Base-by-base conservation (phyloP, 2,888 invertebrate species). In the Tuta absoluta region DNA sequence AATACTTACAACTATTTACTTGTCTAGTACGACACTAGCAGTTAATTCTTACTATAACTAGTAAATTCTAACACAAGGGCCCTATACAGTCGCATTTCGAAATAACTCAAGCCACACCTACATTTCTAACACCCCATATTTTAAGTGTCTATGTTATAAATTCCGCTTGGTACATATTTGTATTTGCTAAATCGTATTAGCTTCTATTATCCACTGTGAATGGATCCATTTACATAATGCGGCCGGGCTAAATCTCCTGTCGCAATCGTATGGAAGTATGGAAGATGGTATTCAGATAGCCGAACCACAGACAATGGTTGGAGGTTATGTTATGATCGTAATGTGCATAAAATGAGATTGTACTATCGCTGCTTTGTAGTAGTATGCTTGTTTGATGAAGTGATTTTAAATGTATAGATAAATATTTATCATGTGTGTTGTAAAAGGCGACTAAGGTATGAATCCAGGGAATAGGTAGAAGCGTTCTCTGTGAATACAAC, bases 211-310 rank as follows among this genome's bases (percentile, higher is more conserved):
- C 76, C 77, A 69, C 71, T 77, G 71, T 79, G 75, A 82, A 84
- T 81, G 70, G 75, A 65, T 64, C 67, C 69, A 85, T 85, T 84
- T 80, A 80, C 81, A 85, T 85, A 85, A 80, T 81, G 78, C 76
- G 71, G 77, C 76, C 71, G 72, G 70, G 72, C 77, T 79, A 78
- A 78, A 76, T 75, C 77, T 75, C 69, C 66, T 64, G 74, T 77
- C 76, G 72, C 74, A 74, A 69, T 68, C 51, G 37, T 33, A 62
- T 51, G 51, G 69, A 66, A 73, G 51, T 33, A 24, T 17, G 51
- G 68, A 66, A 74, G 83, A 84, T 85, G 74, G 75, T 71, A 76
- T 78, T 78, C 73, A 77, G 84, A 84, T 86, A 82, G 71, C 75
- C 74, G 70, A 68, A 69, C 67, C 66, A 75, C 73, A 74, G 71